phyloP scores from a whole-genome alignment of 2,888 invertebrate species.

The Athalia cordata region DNA sequence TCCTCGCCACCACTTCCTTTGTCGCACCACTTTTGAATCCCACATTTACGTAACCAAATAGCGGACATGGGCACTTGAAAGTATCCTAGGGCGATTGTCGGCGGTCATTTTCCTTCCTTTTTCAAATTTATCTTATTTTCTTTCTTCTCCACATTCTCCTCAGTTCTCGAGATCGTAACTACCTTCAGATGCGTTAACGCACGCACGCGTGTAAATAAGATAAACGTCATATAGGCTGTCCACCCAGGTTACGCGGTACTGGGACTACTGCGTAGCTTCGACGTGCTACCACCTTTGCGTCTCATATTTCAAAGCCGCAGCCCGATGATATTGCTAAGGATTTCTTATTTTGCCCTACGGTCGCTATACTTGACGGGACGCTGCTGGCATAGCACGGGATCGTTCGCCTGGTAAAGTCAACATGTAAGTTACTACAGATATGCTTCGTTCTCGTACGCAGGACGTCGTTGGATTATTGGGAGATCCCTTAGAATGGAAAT shows the following conservation, averaged over 20 bases:
- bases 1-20: slow-evolving; percentile 11
- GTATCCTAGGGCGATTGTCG: background rate
- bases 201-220: slow-evolving; percentile 41
- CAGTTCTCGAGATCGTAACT: background rate
- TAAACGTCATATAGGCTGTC: slow-evolving; percentile 19
- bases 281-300: slow-evolving; percentile 49
- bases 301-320: slow-evolving; percentile 61
- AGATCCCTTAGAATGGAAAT: too few relatives aligned
- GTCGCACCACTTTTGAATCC: background rate
- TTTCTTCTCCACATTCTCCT: background rate
- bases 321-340: slow-evolving; percentile 31
- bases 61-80: slow-evolving; percentile 1
- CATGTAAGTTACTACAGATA: background rate
- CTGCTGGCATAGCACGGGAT: slow-evolving; percentile 14
- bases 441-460: too few relatives aligned
- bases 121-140: background rate
- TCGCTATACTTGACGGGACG: background rate
- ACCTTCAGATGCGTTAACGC: background rate
- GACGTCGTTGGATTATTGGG: too few relatives aligned
- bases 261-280: slow-evolving; percentile 15
- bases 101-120: background rate
- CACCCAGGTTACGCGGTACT: slow-evolving; percentile 46
- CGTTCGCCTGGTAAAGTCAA: slow-evolving; percentile 31
- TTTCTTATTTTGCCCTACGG: slow-evolving; percentile 45
- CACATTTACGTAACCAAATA: slow-evolving; percentile 15